Evolutionary conservation across 2,888 invertebrate species (phyloP), one percentile per base, ranked within the genome.

Genomic region (Hybos culiciformis): DNA sequence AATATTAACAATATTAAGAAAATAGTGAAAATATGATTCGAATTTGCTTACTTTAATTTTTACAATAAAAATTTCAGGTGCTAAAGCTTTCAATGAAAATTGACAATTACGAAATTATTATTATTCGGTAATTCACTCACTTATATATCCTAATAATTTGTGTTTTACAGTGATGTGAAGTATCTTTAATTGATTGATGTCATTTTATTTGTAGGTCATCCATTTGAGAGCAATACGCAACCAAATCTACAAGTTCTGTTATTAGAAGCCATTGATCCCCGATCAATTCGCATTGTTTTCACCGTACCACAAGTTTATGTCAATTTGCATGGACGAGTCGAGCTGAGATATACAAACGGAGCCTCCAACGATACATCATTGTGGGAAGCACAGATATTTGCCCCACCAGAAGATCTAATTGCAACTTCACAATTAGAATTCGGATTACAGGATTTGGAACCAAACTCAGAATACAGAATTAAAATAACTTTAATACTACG

Each of bases 351-450:
- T 60, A 87, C 88, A 8, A 82, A 84, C 56, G 75, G 75, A 55
- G 77, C 78, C 14, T 77, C 77, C 50, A 74, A 74, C 46, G 82
- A 86, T 52, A 70, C 78, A 12, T 71, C 77, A 1, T 74, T 73
- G 6, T 91, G 91, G 91, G 76, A 80, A 52, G 75, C 81, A 1
- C 86, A 90, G 71, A 80, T 85, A 15, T 86, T 90, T 56, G 86
- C 88, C 0, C 87, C 88, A 11, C 84, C 86, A 1, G 80, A 85
- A 51, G 87, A 88, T 59, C 67, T 90, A 6, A 81, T 92, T 45
- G 85, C 84, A 2, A 87, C 87, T 6, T 79, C 83, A 5, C 84
- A 88, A 46, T 68, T 91, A 47, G 88, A 90, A 62, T 87, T 91
- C 68, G 80, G 87, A 48, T 65, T 91, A 40, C 74, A 79, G 9